These are phyloP conservation scores for Steatornis caripensis DNA, from an alignment of 2,113 vertebrate species.

Conservation along the genomic window DNA sequence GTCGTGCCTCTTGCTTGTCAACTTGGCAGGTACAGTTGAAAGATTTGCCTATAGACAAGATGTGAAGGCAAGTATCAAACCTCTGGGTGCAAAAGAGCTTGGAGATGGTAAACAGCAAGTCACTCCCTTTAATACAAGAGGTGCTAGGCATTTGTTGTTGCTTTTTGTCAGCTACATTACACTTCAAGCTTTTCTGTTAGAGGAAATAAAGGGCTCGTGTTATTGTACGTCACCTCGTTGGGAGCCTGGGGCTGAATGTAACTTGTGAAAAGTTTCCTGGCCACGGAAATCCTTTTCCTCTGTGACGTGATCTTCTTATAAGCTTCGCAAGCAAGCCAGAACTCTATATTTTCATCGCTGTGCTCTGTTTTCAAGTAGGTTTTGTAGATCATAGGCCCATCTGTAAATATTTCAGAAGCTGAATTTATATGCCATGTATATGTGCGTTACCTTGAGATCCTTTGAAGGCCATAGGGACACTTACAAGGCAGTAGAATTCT, in stretches of 20 bases:
- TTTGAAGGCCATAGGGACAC: not conserved
- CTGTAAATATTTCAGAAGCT: constrained; percentile 46
- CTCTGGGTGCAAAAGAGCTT: not conserved
- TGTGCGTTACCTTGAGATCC: not conserved
- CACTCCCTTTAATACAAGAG: not conserved
- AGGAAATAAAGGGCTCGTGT: not conserved
- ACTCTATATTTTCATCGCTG: constrained; percentile 69
- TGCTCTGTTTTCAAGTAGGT: constrained; percentile 67
- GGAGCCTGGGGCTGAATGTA: constrained; percentile 66
- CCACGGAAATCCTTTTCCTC: constrained; percentile 45
- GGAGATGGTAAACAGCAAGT: not conserved
- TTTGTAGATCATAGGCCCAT: constrained; percentile 54
- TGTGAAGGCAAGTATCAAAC: not conserved
- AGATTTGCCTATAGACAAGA: not conserved
- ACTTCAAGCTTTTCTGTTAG: not conserved
- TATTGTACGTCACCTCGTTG: constrained; percentile 47
- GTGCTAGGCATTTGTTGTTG: not conserved
- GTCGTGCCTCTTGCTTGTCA: not conserved
- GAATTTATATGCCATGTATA: not conserved
- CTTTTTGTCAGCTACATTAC: not conserved
- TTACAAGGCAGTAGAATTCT: not conserved
- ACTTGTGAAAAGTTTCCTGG: constrained; percentile 64
- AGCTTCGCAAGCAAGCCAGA: constrained; percentile 69
- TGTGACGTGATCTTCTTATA: constrained; percentile 63
- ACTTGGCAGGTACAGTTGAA: not conserved